Base-by-base conservation (phyloP, 2,888 invertebrate species). In the Pilophorus perplexus region DNA sequence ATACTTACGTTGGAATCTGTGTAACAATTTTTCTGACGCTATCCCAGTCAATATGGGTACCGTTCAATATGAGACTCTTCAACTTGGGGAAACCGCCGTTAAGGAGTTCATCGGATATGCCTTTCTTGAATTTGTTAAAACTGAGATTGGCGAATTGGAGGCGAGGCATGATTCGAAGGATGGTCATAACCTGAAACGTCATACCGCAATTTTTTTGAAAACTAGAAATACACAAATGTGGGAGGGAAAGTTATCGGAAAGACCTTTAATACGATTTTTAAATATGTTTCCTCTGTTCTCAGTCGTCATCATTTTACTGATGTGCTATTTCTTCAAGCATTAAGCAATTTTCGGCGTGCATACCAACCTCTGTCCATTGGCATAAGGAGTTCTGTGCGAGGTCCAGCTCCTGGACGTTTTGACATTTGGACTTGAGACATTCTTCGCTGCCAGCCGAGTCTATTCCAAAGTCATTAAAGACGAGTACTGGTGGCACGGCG, bases 101-200 rank as follows among this genome's bases (percentile, higher is more conserved):
- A 5, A 69, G 33, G 10, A 69, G 62, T 18, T 70, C 66, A 52
- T 71, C 72, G 6, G 64, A 70, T 27, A 90, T 79, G 59, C 88
- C 86, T 62, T 86, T 86, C 33, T 86, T 85, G 38, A 92, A 80
- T 70, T 86, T 84, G 78, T 96, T 96, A 79, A 92, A 92, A 77
- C 94, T 94, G 72, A 96, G 78, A 77, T 96, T 96, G 55, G 95
- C 85, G 78, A 95, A 94, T 75, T 90, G 87, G 70, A 96, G 85
- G 72, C 87, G 84, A 25, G 94, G 94, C 83, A 93, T 90, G 76
- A 90, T 88, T 75, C 88, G 85, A 70, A 96, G 78, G 74, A 96
- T 90, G 68, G 86, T 87, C 76, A 93, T 89, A 22, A 96, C 86
- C 89, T 89, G 75, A n/a, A n/a, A n/a, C n/a, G n/a, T n/a, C n/a